Evolutionary conservation across 37 sponge, comb jelly and placozoan species (phyloP).

Genomic region (Halichondria panicea): DNA sequence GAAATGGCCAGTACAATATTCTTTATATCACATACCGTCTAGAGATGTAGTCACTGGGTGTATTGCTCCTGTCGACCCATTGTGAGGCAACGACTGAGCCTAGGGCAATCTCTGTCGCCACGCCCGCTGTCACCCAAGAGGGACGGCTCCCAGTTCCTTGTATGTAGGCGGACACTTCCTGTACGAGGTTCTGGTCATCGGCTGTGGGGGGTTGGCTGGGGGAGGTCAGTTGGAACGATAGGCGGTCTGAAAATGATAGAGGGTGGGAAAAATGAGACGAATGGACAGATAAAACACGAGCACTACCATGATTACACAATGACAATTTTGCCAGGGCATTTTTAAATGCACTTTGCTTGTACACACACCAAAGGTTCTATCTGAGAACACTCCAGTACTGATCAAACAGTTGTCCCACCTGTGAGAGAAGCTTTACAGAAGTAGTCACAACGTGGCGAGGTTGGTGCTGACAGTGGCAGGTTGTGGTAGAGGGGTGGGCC

Average conservation of each 20-base stretch:
- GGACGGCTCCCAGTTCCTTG: background rate
- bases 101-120: slow-evolving; percentile 8
- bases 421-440: background rate
- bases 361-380: background rate
- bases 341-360: background rate
- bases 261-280: slow-evolving; percentile 1
- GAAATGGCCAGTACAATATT: background rate
- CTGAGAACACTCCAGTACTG: background rate
- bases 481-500: background rate
- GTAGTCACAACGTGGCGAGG: background rate
- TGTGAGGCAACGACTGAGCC: background rate
- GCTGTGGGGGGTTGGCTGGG: background rate
- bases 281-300: background rate
- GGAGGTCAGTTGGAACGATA: slow-evolving; percentile 36
- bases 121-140: slow-evolving; percentile 3
- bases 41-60: slow-evolving; percentile 5
- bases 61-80: background rate
- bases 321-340: background rate
- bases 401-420: too few relatives aligned
- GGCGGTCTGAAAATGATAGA: slow-evolving; percentile 2
- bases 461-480: background rate
- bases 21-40: slow-evolving; percentile 13
- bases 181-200: background rate
- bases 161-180: background rate
- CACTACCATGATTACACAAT: background rate